Base-by-base conservation (phyloP, 2,797 vertebrate genomes). In the Oreonectes daqikongensis region DNA sequence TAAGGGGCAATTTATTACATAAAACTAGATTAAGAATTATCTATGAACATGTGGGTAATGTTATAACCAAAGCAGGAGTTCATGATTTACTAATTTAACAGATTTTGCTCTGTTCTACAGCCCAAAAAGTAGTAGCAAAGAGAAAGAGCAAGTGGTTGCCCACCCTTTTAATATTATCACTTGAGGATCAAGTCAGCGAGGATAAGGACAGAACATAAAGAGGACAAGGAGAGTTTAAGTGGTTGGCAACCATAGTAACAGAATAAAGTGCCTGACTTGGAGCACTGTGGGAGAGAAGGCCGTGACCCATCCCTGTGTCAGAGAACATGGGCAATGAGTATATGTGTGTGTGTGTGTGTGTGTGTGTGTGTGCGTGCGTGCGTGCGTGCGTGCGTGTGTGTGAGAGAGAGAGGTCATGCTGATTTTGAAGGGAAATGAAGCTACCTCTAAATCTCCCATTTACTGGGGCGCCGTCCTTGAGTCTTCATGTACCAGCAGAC, bases 201-300 rank as follows among this genome's bases (percentile, higher is more conserved):
- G 75, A 18, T 26, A 46, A 77, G n/a, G 69, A 44, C 65, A 68
- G 69, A 63, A 71, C 53, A 69, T 72, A 84, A 85, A 75, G 67
- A 55, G 63, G 55, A 35, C 78, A 73, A 83, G 79, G 83, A 68
- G 77, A 69, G 69, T 83, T 83, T 35, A 73, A 86, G 81, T 80
- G 80, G 70, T 72, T 68, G 80, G 83, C 61, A 72, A 81, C 86
- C 83, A 86, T 87, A 84, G 84, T 63, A 87, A 89, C 83, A 66
- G 73, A 81, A 73, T 84, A 81, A 83, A 86, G 85, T 68, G 84
- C 46, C 77, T 81, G 74, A 82, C 80, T 63, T 64, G 70, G 53
- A 84, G 79, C 72, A 5, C 57, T 32, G 53, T 69, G 80, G 71
- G 75, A 74, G 65, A 79, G 68, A 53, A 74, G 80, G 69, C 75